Base-by-base conservation (phyloP, 2,113 vertebrate species). In the Nansenia antarctica region DNA sequence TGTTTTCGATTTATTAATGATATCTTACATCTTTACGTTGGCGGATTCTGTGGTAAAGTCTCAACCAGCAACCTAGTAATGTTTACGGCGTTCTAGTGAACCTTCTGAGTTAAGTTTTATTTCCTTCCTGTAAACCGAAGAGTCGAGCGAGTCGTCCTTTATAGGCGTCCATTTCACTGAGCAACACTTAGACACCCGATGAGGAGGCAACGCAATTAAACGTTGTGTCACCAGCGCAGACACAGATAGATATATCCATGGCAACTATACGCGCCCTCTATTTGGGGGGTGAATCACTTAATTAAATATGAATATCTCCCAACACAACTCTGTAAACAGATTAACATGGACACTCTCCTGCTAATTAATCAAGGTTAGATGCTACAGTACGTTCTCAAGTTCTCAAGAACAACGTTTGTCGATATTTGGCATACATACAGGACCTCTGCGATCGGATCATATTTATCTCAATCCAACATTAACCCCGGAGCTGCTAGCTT, bases 231-330 rank as follows among this genome's bases (percentile, higher is more conserved):
- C 20, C 47, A 34, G 29, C 39, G 22, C 62, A 34, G 72, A n/a
- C 45, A 20, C 7, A 8, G 45, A n/a, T 22, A 67, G 57, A 53
- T 62, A 53, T 62, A 55, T 67, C 71, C 34, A 60, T 39, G 45
- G 57, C 57, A 45, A 67, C 34, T 53, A 18, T 53, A 45, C 11
- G 31, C 31, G 14, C 8, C 14, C 14, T 34, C 62, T 26, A 29
- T 26, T 52, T 37, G 45, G 49, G n/a, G 55, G 29, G 30, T 39
- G 12, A 53, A 29, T 31, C 9, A 15, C 26, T 15, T 31, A 20
- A 54, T 73, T 24, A 32, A 26, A n/a, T 27, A 34, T 54, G 35
- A 66, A 67, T 34, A 27, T 35, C 37, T 69, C n/a, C 49, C 52
- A 67, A n/a, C 27, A 63, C 14, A 7, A 42, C 31, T 58, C 27